phyloP scores from a whole-genome alignment of 2,888 invertebrate genomes.

The Pegoplata infirma region DNA sequence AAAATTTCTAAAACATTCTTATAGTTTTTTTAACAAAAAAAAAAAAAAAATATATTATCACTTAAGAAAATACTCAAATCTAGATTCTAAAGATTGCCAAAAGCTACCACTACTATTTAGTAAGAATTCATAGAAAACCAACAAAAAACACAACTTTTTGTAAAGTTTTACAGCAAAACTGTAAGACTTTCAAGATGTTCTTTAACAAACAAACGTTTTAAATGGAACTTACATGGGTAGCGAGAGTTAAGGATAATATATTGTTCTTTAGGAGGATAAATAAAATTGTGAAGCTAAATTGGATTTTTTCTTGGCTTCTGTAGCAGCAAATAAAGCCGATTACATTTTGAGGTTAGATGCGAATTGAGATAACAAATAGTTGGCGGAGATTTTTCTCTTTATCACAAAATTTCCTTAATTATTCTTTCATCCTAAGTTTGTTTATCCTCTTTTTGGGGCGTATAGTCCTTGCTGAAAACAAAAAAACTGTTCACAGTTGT shows the following conservation, averaged over 20 bases:
- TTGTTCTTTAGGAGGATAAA: too few relatives aligned
- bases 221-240: background rate
- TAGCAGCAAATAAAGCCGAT: too few relatives aligned
- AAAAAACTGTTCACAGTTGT: background rate
- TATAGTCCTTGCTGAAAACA: too few relatives aligned
- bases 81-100: background rate
- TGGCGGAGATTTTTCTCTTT: too few relatives aligned
- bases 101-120: background rate
- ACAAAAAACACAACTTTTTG: background rate
- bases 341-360: too few relatives aligned
- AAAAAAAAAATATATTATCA: background rate
- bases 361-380: too few relatives aligned
- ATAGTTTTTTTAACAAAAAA: background rate
- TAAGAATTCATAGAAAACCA: background rate
- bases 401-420: too few relatives aligned
- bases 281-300: too few relatives aligned
- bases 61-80: background rate
- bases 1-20: background rate
- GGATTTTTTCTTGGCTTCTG: too few relatives aligned
- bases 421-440: too few relatives aligned
- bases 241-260: background rate
- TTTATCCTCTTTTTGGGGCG: too few relatives aligned
- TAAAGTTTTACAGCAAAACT: background rate
- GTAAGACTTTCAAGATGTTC: background rate
- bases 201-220: background rate